Conservation (phyloP, 2,888 invertebrate genomes). For the Apocheima hispidaria region DNA sequence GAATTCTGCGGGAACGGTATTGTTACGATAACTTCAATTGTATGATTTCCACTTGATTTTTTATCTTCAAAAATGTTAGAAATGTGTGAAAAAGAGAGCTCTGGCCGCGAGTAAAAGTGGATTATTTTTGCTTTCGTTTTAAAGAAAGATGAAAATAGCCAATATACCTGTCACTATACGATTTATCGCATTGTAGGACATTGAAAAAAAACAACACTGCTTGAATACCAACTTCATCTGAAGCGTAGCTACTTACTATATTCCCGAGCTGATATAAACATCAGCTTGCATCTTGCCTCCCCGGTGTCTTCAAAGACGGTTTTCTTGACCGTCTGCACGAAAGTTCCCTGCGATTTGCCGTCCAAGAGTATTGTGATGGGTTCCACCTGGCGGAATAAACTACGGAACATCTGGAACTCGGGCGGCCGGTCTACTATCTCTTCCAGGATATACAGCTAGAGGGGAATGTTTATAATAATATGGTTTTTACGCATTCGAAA, state of each 20-base stretch:
- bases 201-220: too few relatives aligned
- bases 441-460: conserved; percentile 87
- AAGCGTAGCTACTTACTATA: conserved; percentile 86
- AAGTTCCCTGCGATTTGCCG: conserved; percentile 81
- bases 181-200: too few relatives aligned
- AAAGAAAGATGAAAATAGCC: too few relatives aligned
- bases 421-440: conserved; percentile 89
- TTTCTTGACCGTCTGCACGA: conserved; percentile 77
- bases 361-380: conserved; percentile 85
- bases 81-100: too few relatives aligned
- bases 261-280: conserved; percentile 85
- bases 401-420: conserved; percentile 86
- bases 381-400: conserved; percentile 86
- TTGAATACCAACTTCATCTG: not conserved
- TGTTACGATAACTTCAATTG: too few relatives aligned
- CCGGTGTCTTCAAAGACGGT: conserved; percentile 69
- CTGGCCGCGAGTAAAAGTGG: too few relatives aligned
- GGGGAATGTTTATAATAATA: not conserved
- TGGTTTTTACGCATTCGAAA: too few relatives aligned
- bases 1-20: too few relatives aligned
- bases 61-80: too few relatives aligned
- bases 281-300: conserved; percentile 79
- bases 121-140: too few relatives aligned
- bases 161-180: too few relatives aligned
- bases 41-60: too few relatives aligned